These are phyloP conservation scores for Drosophila insularis DNA, from an alignment of 1,140 invertebrate species.

Conservation along the genomic window DNA sequence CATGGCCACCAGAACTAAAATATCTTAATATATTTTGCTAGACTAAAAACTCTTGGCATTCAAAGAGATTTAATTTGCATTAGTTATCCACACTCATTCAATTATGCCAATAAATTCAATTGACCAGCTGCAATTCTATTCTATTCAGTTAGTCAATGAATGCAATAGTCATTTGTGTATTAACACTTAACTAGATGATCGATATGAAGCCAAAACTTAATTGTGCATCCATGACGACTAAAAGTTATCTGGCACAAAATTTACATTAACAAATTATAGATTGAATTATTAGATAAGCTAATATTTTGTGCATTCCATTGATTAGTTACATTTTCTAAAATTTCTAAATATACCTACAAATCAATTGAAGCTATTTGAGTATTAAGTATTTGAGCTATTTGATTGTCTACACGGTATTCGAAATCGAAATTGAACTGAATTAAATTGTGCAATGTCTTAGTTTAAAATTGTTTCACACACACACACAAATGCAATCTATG, in stretches of 20 bases:
- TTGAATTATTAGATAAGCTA: too few species aligned
- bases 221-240: neutral
- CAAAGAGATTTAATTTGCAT: slow-evolving; percentile 24
- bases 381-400: too few species aligned
- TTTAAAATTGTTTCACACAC: neutral
- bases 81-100: slow-evolving; percentile 9
- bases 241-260: neutral
- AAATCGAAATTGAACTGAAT: neutral
- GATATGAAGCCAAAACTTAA: neutral
- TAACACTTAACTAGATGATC: neutral
- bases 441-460: neutral
- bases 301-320: too few species aligned
- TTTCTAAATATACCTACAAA: too few species aligned
- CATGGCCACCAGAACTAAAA: too few species aligned
- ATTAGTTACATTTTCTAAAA: too few species aligned
- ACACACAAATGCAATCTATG: neutral
- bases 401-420: too few species aligned
- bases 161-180: neutral
- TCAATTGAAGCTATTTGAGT: too few species aligned
- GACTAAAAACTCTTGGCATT: neutral
- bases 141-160: slow-evolving; percentile 16
- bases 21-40: neutral
- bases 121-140: neutral
- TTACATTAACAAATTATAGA: too few species aligned
- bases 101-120: slow-evolving; percentile 6